phyloP scores from a whole-genome alignment of 2,797 vertebrate species.

The Loriculus beryllinus region DNA sequence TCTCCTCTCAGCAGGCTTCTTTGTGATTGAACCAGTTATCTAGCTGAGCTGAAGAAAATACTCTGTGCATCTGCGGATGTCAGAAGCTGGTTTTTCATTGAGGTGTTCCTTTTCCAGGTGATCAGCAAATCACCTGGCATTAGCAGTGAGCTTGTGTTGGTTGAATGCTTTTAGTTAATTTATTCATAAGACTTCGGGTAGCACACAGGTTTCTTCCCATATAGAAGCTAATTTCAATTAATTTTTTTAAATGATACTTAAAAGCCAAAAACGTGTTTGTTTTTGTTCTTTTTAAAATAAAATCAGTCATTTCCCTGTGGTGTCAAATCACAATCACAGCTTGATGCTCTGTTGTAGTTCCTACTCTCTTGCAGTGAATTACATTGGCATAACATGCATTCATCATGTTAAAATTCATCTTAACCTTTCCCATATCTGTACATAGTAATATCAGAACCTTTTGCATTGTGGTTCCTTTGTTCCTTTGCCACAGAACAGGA shows the following conservation, averaged over 20 bases:
- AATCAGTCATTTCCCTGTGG: neutral
- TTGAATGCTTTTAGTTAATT: conserved; percentile 6
- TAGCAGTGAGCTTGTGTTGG: neutral
- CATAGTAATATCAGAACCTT: neutral
- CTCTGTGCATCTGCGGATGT: conserved; percentile 14
- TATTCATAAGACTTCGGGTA: neutral
- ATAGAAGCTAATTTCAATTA: neutral
- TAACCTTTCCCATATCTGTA: neutral
- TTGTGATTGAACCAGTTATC: neutral
- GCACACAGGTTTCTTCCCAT: neutral
- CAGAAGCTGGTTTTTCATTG: conserved; percentile 15
- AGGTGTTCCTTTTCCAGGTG: neutral
- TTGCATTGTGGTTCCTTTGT: neutral
- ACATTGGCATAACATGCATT: neutral
- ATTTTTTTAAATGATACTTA: neutral
- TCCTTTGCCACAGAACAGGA: neutral
- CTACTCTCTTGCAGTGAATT: neutral
- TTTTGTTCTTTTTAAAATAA: neutral
- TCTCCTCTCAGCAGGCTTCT: neutral
- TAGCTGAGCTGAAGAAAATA: conserved; percentile 18
- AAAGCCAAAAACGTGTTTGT: neutral
- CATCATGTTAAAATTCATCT: neutral
- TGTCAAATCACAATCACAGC: neutral
- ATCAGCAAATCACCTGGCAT: neutral
- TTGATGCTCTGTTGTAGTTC: neutral